Evolutionary conservation across 1,140 invertebrate species (phyloP).

Genomic region (Caenorhabditis brenneri): DNA sequence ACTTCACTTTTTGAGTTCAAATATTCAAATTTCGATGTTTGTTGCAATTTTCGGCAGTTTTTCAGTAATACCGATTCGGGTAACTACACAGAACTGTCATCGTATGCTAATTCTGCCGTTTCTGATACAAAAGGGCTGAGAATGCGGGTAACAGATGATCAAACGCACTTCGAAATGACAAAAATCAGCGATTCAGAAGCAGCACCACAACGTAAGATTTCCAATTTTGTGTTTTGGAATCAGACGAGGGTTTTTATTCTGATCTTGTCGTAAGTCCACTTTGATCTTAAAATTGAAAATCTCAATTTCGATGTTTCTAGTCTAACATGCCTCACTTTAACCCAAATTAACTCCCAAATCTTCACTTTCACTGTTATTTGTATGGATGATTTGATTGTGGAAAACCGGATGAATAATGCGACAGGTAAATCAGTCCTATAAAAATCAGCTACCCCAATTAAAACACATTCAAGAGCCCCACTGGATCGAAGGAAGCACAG

Average conservation of each 20-base stretch:
- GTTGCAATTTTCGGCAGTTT: background rate
- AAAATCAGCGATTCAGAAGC: background rate
- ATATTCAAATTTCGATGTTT: conserved; percentile 39
- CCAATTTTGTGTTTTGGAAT: conserved; percentile 18
- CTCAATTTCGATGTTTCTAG: background rate
- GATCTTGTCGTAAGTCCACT: background rate
- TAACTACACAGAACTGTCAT: background rate
- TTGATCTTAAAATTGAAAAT: background rate
- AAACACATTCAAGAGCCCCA: background rate
- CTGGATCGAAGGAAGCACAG: conserved; percentile 3
- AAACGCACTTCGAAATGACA: background rate
- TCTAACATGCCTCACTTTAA: conserved; percentile 43
- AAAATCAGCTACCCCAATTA: background rate
- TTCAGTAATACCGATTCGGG: background rate
- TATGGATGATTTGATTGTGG: conserved; percentile 51
- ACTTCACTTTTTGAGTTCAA: background rate
- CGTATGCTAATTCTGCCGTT: background rate
- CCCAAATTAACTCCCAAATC: conserved; percentile 46
- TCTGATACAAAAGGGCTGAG: background rate
- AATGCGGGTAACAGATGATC: conserved; percentile 12
- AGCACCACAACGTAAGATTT: background rate
- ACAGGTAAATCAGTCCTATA: background rate
- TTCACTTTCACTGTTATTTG: conserved; percentile 57
- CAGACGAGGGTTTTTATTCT: conserved; percentile 12
- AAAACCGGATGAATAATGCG: background rate